Evolutionary conservation across 2,888 invertebrate species (phyloP).

Genomic region (Protophormia terraenovae): DNA sequence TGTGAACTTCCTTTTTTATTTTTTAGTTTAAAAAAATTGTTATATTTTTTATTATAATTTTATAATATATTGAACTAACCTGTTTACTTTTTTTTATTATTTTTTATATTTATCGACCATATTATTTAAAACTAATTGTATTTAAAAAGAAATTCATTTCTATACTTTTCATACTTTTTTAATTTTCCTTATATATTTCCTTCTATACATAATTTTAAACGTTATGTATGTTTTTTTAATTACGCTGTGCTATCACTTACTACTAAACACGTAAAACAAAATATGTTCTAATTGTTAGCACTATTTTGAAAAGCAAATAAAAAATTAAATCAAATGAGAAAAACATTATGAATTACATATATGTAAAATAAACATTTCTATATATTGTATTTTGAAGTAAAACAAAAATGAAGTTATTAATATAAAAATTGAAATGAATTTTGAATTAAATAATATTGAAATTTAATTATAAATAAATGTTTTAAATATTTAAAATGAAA

Average conservation of each 20-base stretch:
- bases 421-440: constrained; percentile 26
- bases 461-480: constrained; percentile 39
- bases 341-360: constrained; percentile 40
- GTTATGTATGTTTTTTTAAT: background rate
- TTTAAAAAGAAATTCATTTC: background rate
- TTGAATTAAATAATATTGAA: constrained; percentile 28
- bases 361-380: constrained; percentile 47
- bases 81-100: constrained; percentile 1
- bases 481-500: constrained; percentile 28
- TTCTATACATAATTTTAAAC: background rate
- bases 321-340: background rate
- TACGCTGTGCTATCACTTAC: constrained; percentile 15
- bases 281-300: constrained; percentile 14
- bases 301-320: background rate
- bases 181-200: background rate
- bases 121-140: background rate
- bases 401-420: constrained; percentile 20
- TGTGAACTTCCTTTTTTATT: constrained; percentile 16
- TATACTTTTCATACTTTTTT: background rate
- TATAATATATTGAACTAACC: background rate
- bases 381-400: constrained; percentile 32
- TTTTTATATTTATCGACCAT: background rate
- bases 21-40: constrained; percentile 8
- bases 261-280: background rate
- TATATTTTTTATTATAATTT: background rate